Conservation (phyloP, 2,797 vertebrate species). For the Hapalemur alaotrensis region DNA sequence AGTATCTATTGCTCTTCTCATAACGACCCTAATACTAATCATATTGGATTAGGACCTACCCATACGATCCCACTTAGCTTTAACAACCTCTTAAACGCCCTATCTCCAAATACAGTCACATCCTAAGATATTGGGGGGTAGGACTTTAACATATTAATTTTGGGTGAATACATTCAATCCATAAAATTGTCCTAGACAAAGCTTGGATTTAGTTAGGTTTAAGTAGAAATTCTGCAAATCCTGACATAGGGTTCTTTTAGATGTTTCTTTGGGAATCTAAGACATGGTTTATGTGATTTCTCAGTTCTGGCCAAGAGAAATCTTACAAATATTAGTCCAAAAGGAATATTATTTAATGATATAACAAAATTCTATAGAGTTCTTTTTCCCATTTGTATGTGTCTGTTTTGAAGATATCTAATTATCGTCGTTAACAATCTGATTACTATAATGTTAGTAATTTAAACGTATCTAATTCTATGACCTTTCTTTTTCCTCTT, state of each 20-base stretch:
- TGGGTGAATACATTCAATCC: neutral
- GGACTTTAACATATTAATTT: neutral
- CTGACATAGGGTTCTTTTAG: neutral
- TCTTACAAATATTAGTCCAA: neutral
- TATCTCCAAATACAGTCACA: neutral
- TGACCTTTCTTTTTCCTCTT: constrained; percentile 22
- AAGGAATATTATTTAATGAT: neutral
- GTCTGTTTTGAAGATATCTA: neutral
- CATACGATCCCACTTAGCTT: neutral
- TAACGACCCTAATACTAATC: neutral
- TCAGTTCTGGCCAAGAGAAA: neutral
- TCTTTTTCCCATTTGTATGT: neutral
- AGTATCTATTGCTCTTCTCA: neutral
- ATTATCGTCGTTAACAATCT: neutral
- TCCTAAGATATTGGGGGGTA: neutral
- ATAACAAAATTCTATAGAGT: neutral
- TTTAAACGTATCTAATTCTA: neutral
- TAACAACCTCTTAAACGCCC: neutral
- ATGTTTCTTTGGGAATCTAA: neutral
- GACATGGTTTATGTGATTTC: neutral
- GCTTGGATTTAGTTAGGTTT: neutral
- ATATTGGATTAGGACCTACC: neutral
- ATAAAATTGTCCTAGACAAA: neutral
- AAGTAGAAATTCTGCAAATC: neutral
- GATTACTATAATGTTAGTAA: neutral